Conservation (phyloP, 2,797 vertebrate species). For the Cottoperca gobio region DNA sequence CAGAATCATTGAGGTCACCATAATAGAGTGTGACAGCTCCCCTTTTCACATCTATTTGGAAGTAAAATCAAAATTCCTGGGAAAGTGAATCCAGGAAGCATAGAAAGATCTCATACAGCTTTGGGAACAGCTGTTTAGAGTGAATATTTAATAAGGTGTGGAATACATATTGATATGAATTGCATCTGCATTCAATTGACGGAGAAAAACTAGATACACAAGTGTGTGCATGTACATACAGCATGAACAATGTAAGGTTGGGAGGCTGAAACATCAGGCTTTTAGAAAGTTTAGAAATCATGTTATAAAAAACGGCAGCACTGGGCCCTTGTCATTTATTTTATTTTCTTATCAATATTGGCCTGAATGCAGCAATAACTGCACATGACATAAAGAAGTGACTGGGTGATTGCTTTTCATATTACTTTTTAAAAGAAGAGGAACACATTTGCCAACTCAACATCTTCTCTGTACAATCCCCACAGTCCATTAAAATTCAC, state of each 20-base stretch:
- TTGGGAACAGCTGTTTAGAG: constrained; percentile 70
- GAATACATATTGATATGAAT: constrained; percentile 43
- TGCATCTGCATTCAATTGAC: constrained; percentile 35
- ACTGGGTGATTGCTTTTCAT: constrained; percentile 17
- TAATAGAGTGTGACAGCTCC: constrained; percentile 84
- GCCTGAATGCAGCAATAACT: background rate
- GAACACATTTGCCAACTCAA: constrained; percentile 55
- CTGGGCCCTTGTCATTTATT: background rate
- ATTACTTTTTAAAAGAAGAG: constrained; percentile 25
- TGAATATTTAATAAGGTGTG: constrained; percentile 35
- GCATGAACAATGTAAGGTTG: constrained; percentile 1
- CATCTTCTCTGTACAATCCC: constrained; percentile 58
- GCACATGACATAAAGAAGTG: background rate
- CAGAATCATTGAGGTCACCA: constrained; percentile 82
- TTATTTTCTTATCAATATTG: constrained; percentile 13
- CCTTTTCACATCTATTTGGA: constrained; percentile 82
- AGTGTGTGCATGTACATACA: background rate
- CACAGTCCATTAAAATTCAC: constrained; percentile 74
- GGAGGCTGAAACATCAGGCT: background rate
- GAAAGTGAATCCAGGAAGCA: constrained; percentile 74
- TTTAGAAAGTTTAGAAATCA: constrained; percentile 11
- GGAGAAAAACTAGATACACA: constrained; percentile 1
- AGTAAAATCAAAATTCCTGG: constrained; percentile 83
- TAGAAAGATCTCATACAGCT: constrained; percentile 64
- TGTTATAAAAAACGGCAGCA: background rate